phyloP scores from a whole-genome alignment of 1,140 invertebrate genomes.

The Cydia pomonella region DNA sequence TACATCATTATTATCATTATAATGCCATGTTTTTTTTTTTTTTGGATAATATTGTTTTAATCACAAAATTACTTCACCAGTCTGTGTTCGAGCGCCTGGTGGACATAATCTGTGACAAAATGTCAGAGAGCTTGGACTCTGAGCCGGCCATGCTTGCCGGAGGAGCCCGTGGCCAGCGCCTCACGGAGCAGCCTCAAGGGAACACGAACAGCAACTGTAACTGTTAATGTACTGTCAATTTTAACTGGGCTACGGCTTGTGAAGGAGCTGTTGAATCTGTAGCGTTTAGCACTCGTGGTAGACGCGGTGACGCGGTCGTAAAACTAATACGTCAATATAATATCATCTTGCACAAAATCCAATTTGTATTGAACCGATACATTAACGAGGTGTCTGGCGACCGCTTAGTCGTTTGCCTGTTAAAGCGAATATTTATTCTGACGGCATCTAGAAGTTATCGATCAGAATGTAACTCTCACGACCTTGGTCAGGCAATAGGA shows the following conservation, averaged over 20 bases:
- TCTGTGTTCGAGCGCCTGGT: conserved; percentile 98
- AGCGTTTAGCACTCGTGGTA: conserved; percentile 21
- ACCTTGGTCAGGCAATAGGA: too few relatives aligned
- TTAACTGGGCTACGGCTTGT: not conserved
- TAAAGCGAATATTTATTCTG: not conserved
- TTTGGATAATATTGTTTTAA: not conserved
- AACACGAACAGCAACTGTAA: conserved; percentile 91
- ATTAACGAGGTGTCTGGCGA: not conserved
- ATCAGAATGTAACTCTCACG: too few relatives aligned
- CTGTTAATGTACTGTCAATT: conserved; percentile 84
- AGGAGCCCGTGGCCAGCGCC: conserved; percentile 87
- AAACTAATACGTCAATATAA: not conserved
- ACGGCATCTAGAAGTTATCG: too few relatives aligned
- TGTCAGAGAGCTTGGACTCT: conserved; percentile 98
- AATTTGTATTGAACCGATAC: not conserved
- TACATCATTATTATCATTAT: too few relatives aligned
- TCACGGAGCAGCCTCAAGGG: conserved; percentile 92
- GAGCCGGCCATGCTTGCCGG: conserved; percentile 94
- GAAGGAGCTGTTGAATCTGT: not conserved
- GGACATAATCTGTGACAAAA: conserved; percentile 99
- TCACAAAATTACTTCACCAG: conserved; percentile 74
- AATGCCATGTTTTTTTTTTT: not conserved
- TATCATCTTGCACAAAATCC: not conserved
- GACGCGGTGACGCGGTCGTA: not conserved
- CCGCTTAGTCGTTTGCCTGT: not conserved